Evolutionary conservation across 2,888 invertebrate species (phyloP).

Genomic region (Poecilus cupreus): DNA sequence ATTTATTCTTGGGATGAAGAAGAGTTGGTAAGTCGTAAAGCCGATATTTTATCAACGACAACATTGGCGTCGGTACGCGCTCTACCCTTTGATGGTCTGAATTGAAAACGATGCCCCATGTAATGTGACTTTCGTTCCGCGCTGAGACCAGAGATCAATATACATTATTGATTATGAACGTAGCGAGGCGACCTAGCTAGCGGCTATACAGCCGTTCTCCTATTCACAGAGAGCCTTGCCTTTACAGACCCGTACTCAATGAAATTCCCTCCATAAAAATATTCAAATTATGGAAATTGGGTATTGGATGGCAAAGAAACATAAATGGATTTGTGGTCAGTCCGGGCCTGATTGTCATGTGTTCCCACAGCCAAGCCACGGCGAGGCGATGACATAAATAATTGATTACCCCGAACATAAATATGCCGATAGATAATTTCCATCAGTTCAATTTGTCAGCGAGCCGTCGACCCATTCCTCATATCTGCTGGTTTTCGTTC

Average conservation of each 20-base stretch:
- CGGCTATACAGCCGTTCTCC: slow-evolving; percentile 19
- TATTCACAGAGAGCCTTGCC: slow-evolving; percentile 19
- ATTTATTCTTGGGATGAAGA: slow-evolving; percentile 15
- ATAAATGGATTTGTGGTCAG: not conserved
- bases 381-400: slow-evolving; percentile 56
- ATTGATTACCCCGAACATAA: slow-evolving; percentile 56
- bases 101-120: slow-evolving; percentile 24
- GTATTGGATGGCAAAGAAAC: not conserved
- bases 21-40: slow-evolving; percentile 22
- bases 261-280: slow-evolving; percentile 19
- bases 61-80: not conserved
- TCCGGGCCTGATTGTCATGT: slow-evolving; percentile 2
- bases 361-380: slow-evolving; percentile 47
- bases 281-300: slow-evolving; percentile 37
- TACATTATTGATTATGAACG: slow-evolving; percentile 57
- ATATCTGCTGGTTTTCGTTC: slow-evolving; percentile 49
- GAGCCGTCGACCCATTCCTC: slow-evolving; percentile 44
- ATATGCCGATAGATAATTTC: slow-evolving; percentile 58
- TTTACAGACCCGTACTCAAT: not conserved
- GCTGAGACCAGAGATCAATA: slow-evolving; percentile 47
- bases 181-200: slow-evolving; percentile 24
- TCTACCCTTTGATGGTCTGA: slow-evolving; percentile 48
- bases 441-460: slow-evolving; percentile 58
- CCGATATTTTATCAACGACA: slow-evolving; percentile 41
- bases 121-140: slow-evolving; percentile 49